Conservation (phyloP, 1,140 invertebrate genomes). For the Homarus americanus region DNA sequence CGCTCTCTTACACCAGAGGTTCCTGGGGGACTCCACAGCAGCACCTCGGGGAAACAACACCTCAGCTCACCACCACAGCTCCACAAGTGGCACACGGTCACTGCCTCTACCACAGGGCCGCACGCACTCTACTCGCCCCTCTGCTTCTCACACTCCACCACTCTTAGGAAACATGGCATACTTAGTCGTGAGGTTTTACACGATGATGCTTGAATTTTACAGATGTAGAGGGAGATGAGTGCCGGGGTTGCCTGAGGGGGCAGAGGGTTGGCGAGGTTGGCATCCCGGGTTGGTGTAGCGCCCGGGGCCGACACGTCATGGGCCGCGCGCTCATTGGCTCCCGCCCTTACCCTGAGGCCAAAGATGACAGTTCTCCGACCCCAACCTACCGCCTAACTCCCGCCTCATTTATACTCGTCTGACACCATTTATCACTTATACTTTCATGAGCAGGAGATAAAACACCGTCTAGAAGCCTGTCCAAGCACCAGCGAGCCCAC, state of each 20-base stretch:
- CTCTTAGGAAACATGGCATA: background rate
- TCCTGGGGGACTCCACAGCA: constrained; percentile 16
- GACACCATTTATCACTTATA: background rate
- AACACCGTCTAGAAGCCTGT: background rate
- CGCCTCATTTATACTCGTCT: background rate
- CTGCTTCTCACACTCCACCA: background rate
- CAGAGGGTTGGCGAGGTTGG: constrained; percentile 35
- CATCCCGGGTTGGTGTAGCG: constrained; percentile 45
- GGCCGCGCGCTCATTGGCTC: constrained; percentile 46
- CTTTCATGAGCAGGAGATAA: background rate
- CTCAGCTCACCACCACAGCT: background rate
- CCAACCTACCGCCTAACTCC: background rate
- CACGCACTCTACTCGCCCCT: background rate
- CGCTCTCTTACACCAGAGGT: constrained; percentile 18
- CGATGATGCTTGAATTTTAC: background rate
- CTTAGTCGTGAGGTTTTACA: background rate
- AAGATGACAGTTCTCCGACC: constrained; percentile 59
- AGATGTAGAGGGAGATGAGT: background rate
- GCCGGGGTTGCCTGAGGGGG: constrained; percentile 15
- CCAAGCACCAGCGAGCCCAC: background rate
- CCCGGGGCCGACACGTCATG: constrained; percentile 48
- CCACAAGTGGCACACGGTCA: background rate
- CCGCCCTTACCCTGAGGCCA: constrained; percentile 25
- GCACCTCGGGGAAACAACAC: constrained; percentile 25
- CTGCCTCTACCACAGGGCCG: background rate